Evolutionary conservation across 2,797 vertebrate species (phyloP).

Genomic region (Chrosomus eos): DNA sequence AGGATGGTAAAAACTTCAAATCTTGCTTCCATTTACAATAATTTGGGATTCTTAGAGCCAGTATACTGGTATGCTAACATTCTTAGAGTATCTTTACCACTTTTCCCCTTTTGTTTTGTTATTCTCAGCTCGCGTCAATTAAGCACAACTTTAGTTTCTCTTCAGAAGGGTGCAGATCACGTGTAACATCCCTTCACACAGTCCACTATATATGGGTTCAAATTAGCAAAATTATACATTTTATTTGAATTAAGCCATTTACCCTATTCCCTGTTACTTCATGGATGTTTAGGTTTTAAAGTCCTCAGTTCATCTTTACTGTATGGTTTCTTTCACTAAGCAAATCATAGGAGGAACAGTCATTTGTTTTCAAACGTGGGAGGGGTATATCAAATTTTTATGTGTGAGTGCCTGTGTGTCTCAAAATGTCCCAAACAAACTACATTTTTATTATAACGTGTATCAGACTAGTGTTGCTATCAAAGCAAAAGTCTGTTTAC

Average conservation of each 20-base stretch:
- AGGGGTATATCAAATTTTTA: background rate
- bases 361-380: background rate
- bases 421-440: conserved; percentile 18
- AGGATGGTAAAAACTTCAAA: background rate
- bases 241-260: background rate
- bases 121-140: background rate
- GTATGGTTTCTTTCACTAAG: conserved; percentile 1
- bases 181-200: background rate
- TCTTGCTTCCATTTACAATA: conserved; percentile 13
- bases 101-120: conserved; percentile 13
- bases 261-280: background rate
- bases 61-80: background rate
- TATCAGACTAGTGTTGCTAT: conserved; percentile 15
- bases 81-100: conserved; percentile 12
- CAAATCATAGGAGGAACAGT: background rate
- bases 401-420: conserved; percentile 12
- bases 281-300: conserved; percentile 4
- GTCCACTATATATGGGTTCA: background rate
- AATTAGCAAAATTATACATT: background rate
- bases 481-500: conserved; percentile 16
- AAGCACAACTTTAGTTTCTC: conserved; percentile 6
- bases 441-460: background rate
- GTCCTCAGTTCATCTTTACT: conserved; percentile 3
- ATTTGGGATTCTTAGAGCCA: background rate
- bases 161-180: background rate